phyloP scores from a whole-genome alignment of 2,797 vertebrate genomes.

The Oceanodroma leucorhoa region DNA sequence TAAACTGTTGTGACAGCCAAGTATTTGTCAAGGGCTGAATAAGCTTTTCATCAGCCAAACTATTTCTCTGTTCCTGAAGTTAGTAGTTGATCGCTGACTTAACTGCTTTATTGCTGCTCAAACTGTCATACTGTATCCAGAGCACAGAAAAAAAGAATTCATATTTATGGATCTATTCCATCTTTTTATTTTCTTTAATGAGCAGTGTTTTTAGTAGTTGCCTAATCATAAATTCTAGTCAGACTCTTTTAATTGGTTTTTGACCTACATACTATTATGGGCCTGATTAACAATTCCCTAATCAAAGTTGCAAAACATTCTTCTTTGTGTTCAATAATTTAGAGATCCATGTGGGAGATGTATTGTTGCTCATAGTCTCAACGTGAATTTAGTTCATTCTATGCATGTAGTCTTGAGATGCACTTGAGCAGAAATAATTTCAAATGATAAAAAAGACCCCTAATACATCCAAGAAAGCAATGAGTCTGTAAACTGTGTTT shows the following conservation, averaged over 20 bases:
- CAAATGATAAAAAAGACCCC: background rate
- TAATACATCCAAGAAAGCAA: background rate
- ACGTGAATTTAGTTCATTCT: slow-evolving; percentile 14
- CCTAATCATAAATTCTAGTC: slow-evolving; percentile 57
- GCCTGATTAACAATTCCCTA: slow-evolving; percentile 68
- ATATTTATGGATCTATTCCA: background rate
- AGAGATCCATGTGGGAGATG: slow-evolving; percentile 42
- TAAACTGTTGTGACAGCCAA: slow-evolving; percentile 44
- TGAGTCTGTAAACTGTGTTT: background rate
- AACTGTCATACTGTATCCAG: background rate
- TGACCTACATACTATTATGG: slow-evolving; percentile 56
- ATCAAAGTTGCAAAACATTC: slow-evolving; percentile 64
- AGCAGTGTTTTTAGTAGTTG: slow-evolving; percentile 15
- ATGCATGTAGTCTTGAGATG: background rate
- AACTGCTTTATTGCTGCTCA: background rate
- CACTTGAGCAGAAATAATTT: slow-evolving; percentile 18
- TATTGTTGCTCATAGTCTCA: slow-evolving; percentile 35
- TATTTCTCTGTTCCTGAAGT: slow-evolving; percentile 29
- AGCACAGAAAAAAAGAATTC: background rate
- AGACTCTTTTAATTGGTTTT: slow-evolving; percentile 62
- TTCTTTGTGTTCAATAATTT: slow-evolving; percentile 69
- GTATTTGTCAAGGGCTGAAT: slow-evolving; percentile 45
- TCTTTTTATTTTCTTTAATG: background rate
- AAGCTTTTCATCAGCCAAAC: slow-evolving; percentile 45
- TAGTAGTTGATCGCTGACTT: slow-evolving; percentile 6